Base-by-base conservation (phyloP, 1,140 invertebrate species). In the Macrobrachium rosenbergii region DNA sequence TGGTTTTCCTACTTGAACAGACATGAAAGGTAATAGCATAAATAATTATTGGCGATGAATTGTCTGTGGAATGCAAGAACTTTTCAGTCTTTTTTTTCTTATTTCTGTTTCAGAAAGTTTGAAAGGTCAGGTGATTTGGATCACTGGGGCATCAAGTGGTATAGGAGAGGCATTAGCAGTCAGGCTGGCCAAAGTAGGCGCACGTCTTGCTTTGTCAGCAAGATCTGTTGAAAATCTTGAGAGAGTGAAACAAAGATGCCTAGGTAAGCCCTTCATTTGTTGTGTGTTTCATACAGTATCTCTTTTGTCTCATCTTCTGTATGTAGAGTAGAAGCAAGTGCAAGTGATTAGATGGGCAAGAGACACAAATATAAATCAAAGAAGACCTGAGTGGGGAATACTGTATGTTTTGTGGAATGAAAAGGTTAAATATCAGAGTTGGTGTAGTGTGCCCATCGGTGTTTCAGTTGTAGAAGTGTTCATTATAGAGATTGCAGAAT, bases 141-240 rank as follows among this genome's bases (percentile, higher is more conserved):
- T 98, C 90, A 97, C 96, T 2, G 97, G 97, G 64, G 96, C 96
- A 16, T 98, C 96, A 0, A 96, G 96, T 93, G 97, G 97, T 28
- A 97, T 98, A 90, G 97, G 97, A 17, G 95, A 97, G 92, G 91
- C 94, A 88, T 91, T 97, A 76, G 96, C 96, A 0, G 93, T 96
- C 83, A 93, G 93, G 52, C 92, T 97, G 60, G 95, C 96, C 7
- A 94, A 93, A 90, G 92, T 93, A 88, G 95, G 95, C 14, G 95
- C 94, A 19, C 95, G 95, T 91, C 91, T 98, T 37, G 94, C 96
- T 16, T 91, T 98, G 16, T 95, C 96, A n/a, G 96, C 97, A 2
- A 93, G 96, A 62, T 93, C 95, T 88, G 92, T 93, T 90, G 91
- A 93, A n/a, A 94, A 96, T 91, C 92, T 98, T n/a, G 92, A 96